phyloP scores from a whole-genome alignment of 2,888 invertebrate genomes.

The Ferrisia virgata region DNA sequence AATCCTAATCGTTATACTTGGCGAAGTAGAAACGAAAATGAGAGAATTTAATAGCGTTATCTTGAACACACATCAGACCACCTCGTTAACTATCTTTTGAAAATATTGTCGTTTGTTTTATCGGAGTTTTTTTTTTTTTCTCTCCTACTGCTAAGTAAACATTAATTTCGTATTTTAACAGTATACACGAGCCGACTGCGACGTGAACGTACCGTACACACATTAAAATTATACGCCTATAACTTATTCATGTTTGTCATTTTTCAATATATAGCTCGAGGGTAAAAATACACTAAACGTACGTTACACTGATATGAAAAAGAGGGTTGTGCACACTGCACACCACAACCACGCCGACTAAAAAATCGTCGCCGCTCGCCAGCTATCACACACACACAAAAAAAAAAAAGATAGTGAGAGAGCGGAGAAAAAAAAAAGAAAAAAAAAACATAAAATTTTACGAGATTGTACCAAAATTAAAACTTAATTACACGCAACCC shows the following conservation, averaged over 20 bases:
- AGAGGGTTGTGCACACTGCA: constrained; percentile 10
- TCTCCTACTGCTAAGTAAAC: background rate
- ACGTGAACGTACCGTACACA: background rate
- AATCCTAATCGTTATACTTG: background rate
- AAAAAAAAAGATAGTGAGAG: no score
- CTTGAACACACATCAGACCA: background rate
- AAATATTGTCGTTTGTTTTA: background rate
- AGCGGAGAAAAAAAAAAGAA: background rate
- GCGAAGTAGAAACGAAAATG: background rate
- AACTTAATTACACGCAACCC: constrained; percentile 20
- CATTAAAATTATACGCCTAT: background rate
- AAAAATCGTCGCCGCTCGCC: background rate
- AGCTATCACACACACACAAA: background rate
- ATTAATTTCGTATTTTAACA: constrained; percentile 23
- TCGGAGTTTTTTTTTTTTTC: background rate
- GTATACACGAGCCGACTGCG: background rate
- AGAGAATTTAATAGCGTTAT: constrained; percentile 2
- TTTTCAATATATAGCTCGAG: constrained; percentile 18
- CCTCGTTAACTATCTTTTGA: constrained; percentile 13
- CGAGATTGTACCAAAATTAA: constrained; percentile 26
- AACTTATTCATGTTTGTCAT: constrained; percentile 30
- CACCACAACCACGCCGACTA: background rate
- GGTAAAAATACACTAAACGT: background rate
- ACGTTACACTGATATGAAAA: background rate
- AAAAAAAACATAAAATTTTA: constrained; percentile 20